A percentile compares a stretch with the other conserved stretches of the same genome.
phyloP scores from a whole-genome alignment of 2,113 vertebrate species.

The Illadopsis cleaveri region DNA sequence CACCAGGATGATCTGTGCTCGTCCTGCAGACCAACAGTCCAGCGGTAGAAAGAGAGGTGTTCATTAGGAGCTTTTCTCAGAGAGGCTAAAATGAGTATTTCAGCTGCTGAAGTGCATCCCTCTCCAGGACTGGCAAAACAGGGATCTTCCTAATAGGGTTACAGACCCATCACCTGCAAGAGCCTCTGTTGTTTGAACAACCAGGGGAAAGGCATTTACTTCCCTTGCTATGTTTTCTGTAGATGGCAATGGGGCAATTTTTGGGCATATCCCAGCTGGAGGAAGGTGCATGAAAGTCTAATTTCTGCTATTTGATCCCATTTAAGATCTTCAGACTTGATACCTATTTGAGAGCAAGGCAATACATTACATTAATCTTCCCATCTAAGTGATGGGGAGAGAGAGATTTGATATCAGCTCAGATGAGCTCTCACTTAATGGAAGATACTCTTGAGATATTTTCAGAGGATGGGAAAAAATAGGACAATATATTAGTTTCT shows the following conservation, averaged over 20 bases:
- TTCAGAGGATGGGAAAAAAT: background rate
- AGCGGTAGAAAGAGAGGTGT: rapidly evolving
- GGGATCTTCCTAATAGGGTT: background rate
- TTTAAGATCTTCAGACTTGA: background rate
- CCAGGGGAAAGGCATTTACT: background rate
- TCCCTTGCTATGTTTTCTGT: background rate
- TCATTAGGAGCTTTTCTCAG: background rate
- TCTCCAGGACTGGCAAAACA: background rate
- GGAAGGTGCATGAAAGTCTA: background rate
- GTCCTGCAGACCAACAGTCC: background rate
- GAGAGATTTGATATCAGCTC: background rate
- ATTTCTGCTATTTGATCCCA: background rate
- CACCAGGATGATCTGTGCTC: background rate
- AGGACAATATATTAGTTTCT: background rate
- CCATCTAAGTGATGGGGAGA: background rate
- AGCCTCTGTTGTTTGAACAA: background rate
- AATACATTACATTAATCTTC: background rate
- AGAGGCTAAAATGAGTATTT: background rate
- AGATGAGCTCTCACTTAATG: background rate
- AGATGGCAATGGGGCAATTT: background rate
- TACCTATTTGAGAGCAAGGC: background rate
- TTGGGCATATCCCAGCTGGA: background rate
- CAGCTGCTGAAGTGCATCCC: rapidly evolving
- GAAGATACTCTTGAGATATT: background rate
- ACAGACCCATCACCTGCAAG: background rate